These are phyloP conservation scores for Lepus americanus DNA, from an alignment of 2,113 vertebrate species.

Conservation along the genomic window DNA sequence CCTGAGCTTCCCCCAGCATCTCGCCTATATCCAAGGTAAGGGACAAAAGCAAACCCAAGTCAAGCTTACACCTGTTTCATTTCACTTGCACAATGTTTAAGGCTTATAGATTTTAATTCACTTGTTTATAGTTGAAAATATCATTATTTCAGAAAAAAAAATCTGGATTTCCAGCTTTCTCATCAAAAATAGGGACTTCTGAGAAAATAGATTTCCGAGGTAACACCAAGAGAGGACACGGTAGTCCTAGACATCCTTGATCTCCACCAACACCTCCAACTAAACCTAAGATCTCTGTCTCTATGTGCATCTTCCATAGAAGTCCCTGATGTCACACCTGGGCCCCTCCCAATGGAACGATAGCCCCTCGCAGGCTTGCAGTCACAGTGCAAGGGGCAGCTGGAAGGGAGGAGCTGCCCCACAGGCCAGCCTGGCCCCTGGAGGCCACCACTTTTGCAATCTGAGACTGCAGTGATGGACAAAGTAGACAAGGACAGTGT, in stretches of 20 bases:
- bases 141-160: constrained; percentile 7
- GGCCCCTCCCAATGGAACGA: not conserved
- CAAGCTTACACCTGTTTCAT: not conserved
- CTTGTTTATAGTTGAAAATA: constrained; percentile 10
- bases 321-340: not conserved
- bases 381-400: not conserved
- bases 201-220: not conserved
- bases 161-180: constrained; percentile 17
- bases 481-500: not conserved
- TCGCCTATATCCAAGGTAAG: not conserved
- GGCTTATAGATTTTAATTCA: not conserved
- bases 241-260: not conserved
- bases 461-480: not conserved
- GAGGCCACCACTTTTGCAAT: not conserved
- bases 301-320: not conserved
- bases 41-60: fast-evolving
- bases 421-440: not conserved
- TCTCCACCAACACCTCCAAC: not conserved
- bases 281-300: not conserved
- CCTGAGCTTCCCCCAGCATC: not conserved
- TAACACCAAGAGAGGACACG: not conserved
- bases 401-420: too few species aligned
- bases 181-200: constrained; percentile 19
- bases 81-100: not conserved
- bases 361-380: too few species aligned